Evolutionary conservation across 2,797 vertebrate genomes (phyloP).

Genomic region (Ispidina lecontei): DNA sequence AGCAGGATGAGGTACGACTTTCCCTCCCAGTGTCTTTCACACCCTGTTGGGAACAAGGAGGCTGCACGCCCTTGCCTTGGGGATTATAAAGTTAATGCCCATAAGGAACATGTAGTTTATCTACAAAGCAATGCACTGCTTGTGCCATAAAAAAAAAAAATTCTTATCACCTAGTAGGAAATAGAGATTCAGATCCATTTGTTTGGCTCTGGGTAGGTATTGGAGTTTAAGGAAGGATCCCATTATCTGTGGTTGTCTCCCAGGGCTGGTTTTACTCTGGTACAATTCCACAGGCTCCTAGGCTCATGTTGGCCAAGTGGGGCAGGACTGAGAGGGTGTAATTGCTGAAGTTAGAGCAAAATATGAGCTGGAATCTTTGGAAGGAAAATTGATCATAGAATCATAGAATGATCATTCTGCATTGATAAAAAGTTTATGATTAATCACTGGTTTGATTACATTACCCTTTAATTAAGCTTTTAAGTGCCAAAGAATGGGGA

Average conservation of each 20-base stretch:
- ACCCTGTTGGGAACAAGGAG: background rate
- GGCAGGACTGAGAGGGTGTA: background rate
- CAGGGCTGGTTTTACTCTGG: background rate
- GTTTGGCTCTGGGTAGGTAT: background rate
- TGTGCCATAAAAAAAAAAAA: slow-evolving; percentile 2
- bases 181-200: background rate
- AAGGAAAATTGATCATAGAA: background rate
- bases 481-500: background rate
- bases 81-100: background rate
- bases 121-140: background rate
- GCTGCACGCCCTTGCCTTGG: background rate
- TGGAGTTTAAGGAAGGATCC: background rate
- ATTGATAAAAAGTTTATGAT: slow-evolving; percentile 59
- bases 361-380: background rate
- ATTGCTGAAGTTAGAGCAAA: background rate
- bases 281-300: background rate
- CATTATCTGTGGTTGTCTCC: background rate
- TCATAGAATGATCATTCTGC: background rate
- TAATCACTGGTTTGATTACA: slow-evolving; percentile 15
- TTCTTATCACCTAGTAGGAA: background rate
- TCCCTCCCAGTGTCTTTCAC: background rate
- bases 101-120: background rate
- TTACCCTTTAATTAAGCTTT: slow-evolving; percentile 22
- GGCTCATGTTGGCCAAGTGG: background rate
- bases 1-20: background rate